These are phyloP conservation scores for Coreius guichenoti DNA, from an alignment of 2,797 vertebrate species.

Conservation along the genomic window DNA sequence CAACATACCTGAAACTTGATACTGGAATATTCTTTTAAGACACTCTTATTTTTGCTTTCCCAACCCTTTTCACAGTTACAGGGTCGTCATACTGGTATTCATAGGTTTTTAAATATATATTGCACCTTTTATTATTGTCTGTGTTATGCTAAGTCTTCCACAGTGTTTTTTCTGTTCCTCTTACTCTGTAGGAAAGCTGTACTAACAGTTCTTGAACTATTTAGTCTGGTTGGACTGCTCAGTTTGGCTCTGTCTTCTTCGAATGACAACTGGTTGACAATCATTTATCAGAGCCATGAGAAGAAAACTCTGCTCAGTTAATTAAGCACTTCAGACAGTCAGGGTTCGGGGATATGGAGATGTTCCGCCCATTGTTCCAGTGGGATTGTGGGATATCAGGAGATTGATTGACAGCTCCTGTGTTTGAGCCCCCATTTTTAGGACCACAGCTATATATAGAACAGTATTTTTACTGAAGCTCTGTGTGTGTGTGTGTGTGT, in stretches of 20 bases:
- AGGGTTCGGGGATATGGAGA: conserved; percentile 52
- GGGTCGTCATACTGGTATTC: neutral
- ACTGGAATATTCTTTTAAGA: neutral
- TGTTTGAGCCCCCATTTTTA: conserved; percentile 72
- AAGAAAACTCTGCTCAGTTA: conserved; percentile 58
- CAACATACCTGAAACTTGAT: neutral
- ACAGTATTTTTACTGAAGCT: conserved; percentile 62
- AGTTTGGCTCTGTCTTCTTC: neutral
- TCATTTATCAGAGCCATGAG: conserved; percentile 55
- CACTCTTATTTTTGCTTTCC: neutral
- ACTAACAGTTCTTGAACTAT: neutral
- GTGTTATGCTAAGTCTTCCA: neutral
- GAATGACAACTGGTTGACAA: conserved; percentile 13
- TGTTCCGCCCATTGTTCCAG: conserved; percentile 56
- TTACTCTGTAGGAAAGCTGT: neutral
- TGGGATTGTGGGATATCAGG: conserved; percentile 50
- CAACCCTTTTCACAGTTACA: neutral
- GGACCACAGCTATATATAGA: conserved; percentile 64
- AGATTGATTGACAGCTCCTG: conserved; percentile 71
- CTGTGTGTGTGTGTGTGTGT: conserved; percentile 4
- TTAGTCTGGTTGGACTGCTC: neutral
- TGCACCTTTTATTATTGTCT: neutral
- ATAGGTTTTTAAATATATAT: neutral
- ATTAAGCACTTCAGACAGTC: conserved; percentile 61
- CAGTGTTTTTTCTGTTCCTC: neutral